A percentile compares a stretch with the other conserved stretches of the same genome.
Evolutionary conservation across 64 coral and sea anemone species (phyloP).

Genomic region (Montipora efflorescens): DNA sequence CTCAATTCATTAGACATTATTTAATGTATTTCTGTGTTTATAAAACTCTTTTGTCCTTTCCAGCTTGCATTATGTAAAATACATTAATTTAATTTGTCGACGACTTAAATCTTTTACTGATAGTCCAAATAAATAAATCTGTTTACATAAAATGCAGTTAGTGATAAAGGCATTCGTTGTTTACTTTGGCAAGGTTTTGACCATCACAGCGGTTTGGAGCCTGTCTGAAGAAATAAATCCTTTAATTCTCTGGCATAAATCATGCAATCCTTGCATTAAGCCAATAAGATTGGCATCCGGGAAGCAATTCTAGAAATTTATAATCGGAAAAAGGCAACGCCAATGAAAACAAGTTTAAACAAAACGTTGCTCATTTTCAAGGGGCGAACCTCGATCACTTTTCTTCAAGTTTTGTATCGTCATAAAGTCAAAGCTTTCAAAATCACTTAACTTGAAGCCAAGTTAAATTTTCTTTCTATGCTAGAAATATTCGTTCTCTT

Average conservation of each 20-base stretch:
- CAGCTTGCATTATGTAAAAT: neutral
- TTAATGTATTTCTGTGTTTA: too few relatives aligned
- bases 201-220: neutral
- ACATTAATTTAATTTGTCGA: neutral
- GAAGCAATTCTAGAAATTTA: neutral
- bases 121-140: slow-evolving; percentile 27
- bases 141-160: neutral
- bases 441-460: too few relatives aligned
- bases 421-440: too few relatives aligned
- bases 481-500: too few relatives aligned
- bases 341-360: neutral
- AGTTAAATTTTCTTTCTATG: too few relatives aligned
- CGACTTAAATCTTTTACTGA: neutral
- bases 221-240: neutral
- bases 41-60: too few relatives aligned
- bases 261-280: neutral
- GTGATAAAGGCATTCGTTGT: slow-evolving; percentile 36
- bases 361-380: neutral
- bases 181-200: neutral
- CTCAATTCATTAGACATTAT: too few relatives aligned
- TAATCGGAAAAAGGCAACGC: neutral
- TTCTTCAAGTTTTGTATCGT: neutral
- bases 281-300: neutral
- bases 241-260: neutral
- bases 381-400: neutral